phyloP scores from a whole-genome alignment of 2,888 invertebrate genomes.

The Melanchra persicariae region DNA sequence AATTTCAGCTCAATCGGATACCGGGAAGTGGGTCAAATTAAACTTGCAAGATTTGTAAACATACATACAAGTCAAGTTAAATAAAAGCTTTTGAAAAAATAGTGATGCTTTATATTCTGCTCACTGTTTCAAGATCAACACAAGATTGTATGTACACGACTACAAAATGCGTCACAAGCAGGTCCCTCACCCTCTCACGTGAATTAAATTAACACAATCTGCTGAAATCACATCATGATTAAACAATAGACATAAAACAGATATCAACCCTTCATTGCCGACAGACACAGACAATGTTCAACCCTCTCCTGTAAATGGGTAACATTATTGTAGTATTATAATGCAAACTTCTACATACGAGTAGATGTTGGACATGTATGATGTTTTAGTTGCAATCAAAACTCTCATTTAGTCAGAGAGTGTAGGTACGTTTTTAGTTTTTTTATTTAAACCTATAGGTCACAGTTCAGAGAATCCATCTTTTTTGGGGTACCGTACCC shows the following conservation, averaged over 20 bases:
- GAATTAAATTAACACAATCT: conserved; percentile 54
- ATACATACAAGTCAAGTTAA: no score
- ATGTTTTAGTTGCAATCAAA: background rate
- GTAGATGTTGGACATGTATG: background rate
- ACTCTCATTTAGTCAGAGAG: background rate
- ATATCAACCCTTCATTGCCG: conserved; percentile 52
- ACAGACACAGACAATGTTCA: conserved; percentile 40
- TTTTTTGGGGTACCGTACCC: no score
- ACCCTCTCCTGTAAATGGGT: conserved; percentile 37
- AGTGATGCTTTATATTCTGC: no score
- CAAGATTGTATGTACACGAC: background rate
- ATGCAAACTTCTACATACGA: conserved; percentile 29
- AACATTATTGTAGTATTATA: conserved; percentile 21
- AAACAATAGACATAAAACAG: conserved; percentile 46
- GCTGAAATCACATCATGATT: conserved; percentile 49
- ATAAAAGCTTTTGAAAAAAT: no score
- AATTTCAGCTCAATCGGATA: no score
- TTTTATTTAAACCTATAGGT: no score
- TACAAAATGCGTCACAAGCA: conserved; percentile 24
- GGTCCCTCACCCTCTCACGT: background rate
- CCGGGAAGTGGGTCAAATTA: no score
- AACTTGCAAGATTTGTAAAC: no score
- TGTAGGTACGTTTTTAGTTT: no score
- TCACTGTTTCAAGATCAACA: no score
- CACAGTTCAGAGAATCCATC: no score